These are phyloP conservation scores for Morus bassanus DNA, from an alignment of 2,797 vertebrate genomes.

Conservation along the genomic window DNA sequence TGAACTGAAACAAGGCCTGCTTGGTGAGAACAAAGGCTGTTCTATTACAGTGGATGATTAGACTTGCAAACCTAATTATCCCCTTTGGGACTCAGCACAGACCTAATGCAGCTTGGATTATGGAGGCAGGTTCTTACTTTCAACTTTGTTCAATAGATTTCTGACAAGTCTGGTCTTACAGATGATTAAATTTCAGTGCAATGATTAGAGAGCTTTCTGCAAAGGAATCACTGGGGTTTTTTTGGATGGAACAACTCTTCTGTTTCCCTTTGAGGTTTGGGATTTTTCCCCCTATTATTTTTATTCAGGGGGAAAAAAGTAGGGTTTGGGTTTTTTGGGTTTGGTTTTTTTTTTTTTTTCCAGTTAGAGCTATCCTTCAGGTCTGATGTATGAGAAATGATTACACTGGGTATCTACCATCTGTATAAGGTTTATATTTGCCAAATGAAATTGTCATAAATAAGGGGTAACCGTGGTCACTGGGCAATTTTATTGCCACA, in stretches of 20 bases:
- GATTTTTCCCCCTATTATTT: neutral
- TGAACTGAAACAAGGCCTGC: conserved; percentile 71
- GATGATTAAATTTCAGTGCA: conserved; percentile 53
- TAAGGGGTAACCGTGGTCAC: neutral
- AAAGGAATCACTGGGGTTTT: neutral
- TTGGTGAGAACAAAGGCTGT: conserved; percentile 78
- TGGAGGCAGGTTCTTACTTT: conserved; percentile 50
- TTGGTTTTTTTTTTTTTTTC: neutral
- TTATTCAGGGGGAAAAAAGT: neutral
- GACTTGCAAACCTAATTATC: conserved; percentile 85
- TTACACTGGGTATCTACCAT: neutral
- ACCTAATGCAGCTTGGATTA: conserved; percentile 61
- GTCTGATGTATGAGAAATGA: neutral
- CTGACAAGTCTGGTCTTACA: conserved; percentile 58
- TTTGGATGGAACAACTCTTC: neutral
- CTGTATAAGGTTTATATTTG: neutral
- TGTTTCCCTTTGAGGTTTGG: neutral
- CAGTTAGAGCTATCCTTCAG: neutral
- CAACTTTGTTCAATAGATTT: conserved; percentile 53
- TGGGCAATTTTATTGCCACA: neutral
- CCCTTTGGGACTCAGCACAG: conserved; percentile 73
- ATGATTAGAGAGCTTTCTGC: conserved; percentile 21
- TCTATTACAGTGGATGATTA: conserved; percentile 83
- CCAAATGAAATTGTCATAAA: neutral
- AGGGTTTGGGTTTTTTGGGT: neutral